These are phyloP conservation scores for Barbus barbus DNA, from an alignment of 2,113 vertebrate genomes.

Conservation along the genomic window DNA sequence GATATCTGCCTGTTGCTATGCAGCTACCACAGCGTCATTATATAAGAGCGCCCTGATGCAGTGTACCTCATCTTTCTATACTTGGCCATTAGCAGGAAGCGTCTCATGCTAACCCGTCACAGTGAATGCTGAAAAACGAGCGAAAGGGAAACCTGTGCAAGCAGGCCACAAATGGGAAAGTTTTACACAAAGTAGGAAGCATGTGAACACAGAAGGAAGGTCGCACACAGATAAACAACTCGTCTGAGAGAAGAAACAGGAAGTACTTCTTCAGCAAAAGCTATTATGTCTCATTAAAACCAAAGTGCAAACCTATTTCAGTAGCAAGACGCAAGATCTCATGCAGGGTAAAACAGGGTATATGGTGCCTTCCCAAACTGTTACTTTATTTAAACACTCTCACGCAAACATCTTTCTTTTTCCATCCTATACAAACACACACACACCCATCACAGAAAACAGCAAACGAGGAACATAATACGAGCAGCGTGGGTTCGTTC, in stretches of 20 bases:
- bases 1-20: no score
- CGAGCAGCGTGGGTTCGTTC: neutral
- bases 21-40: no score
- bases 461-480: no score
- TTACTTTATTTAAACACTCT: neutral
- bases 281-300: no score
- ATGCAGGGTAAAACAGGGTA: neutral
- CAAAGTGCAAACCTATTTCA: neutral
- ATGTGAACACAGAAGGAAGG: slow-evolving; percentile 1
- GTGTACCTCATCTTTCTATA: neutral
- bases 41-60: neutral
- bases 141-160: neutral
- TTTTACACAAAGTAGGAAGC: neutral
- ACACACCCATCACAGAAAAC: no score
- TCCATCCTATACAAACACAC: no score
- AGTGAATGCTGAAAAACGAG: neutral
- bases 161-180: neutral
- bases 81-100: neutral
- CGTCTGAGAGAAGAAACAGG: neutral
- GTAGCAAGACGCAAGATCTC: no score
- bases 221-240: slow-evolving; percentile 7
- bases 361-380: slow-evolving; percentile 5
- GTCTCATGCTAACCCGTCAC: neutral
- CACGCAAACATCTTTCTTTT: no score
- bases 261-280: slow-evolving; percentile 15